Conservation (phyloP, 2,888 invertebrate genomes). For the Hemicrepidius hirtus region DNA sequence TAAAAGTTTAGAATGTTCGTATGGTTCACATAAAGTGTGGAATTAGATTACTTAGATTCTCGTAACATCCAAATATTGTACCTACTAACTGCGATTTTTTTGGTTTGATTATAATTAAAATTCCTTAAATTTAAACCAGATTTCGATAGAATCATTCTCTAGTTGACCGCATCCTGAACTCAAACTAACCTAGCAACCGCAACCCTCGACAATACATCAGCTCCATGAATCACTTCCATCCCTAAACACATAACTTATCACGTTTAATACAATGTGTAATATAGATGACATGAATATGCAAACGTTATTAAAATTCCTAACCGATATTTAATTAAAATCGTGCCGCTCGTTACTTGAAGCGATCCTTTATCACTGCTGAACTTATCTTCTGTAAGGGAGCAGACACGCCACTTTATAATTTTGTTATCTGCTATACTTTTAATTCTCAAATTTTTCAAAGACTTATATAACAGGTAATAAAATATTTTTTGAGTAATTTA, state of each 20-base stretch:
- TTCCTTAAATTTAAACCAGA: neutral
- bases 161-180: slow-evolving; percentile 30
- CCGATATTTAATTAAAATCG: slow-evolving; percentile 56
- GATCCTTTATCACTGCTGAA: slow-evolving; percentile 39
- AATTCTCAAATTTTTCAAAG: neutral
- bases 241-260: slow-evolving; percentile 50
- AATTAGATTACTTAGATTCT: too few relatives aligned
- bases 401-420: slow-evolving; percentile 9
- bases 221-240: slow-evolving; percentile 43
- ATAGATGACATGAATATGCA: slow-evolving; percentile 58
- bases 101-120: neutral
- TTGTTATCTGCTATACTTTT: neutral
- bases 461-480: neutral
- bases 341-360: slow-evolving; percentile 33
- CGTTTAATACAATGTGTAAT: slow-evolving; percentile 54
- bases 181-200: slow-evolving; percentile 45
- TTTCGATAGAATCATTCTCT: neutral
- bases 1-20: too few relatives aligned
- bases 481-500: neutral
- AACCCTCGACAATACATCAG: slow-evolving; percentile 37
- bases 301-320: slow-evolving; percentile 59
- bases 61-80: too few relatives aligned
- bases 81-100: neutral
- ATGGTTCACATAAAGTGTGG: too few relatives aligned
- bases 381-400: neutral